These are phyloP conservation scores for Dasysyrphus albostriatus DNA, from an alignment of 2,888 invertebrate species.

Conservation along the genomic window DNA sequence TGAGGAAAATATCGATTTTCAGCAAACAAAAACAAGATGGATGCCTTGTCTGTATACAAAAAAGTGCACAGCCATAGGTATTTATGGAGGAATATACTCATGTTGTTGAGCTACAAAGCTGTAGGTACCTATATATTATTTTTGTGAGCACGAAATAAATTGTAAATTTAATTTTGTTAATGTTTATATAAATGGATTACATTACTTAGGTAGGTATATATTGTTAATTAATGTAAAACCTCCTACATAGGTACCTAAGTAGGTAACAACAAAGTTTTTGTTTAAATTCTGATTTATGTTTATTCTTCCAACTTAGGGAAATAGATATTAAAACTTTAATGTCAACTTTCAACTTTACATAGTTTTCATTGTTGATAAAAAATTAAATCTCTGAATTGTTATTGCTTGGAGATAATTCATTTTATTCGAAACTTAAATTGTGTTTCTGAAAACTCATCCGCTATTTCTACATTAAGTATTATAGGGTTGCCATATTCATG, in stretches of 20 bases:
- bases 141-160: background rate
- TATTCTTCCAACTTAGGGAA: no score
- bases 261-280: no score
- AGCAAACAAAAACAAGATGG: constrained; percentile 10
- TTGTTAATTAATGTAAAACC: no score
- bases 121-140: no score
- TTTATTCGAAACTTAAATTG: background rate
- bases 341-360: no score
- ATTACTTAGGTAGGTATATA: background rate
- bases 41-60: background rate
- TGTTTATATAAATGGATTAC: background rate
- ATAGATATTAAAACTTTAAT: no score
- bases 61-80: background rate
- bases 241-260: no score
- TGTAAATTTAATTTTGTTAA: background rate
- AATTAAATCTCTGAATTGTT: background rate
- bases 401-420: background rate
- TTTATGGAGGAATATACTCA: no score
- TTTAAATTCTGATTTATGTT: no score
- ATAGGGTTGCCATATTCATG: background rate
- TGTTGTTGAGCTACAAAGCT: no score
- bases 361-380: no score
- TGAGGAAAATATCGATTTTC: background rate
- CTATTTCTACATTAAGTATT: background rate
- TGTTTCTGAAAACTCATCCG: background rate